A percentile compares a stretch with the other conserved stretches of the same genome.
phyloP scores from a whole-genome alignment of 92 coral and sea anemone genomes.

The Actinostola sp. region DNA sequence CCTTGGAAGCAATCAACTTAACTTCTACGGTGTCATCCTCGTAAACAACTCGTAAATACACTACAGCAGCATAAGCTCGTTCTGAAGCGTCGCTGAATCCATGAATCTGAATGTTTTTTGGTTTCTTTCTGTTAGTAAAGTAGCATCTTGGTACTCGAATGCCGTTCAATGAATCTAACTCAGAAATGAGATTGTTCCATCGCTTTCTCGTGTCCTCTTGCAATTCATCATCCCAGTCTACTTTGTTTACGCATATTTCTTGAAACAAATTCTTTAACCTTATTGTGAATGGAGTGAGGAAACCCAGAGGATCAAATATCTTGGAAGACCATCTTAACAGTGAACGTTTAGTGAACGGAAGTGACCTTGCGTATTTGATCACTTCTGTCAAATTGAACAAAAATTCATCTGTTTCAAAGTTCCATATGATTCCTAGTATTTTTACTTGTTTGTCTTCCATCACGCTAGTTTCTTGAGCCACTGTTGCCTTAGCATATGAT shows the following conservation, averaged over 20 bases:
- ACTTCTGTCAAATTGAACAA: conserved; percentile 42
- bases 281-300: conserved; percentile 54
- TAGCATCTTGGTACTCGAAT: conserved; percentile 54
- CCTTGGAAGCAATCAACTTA: conserved; percentile 57
- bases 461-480: conserved; percentile 6
- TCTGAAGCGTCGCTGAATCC: conserved; percentile 76
- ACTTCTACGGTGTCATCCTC: conserved; percentile 53
- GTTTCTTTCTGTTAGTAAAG: conserved; percentile 17
- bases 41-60: conserved; percentile 51
- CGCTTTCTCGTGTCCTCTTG: conserved; percentile 32
- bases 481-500: conserved; percentile 23
- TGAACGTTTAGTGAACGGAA: conserved; percentile 69
- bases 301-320: conserved; percentile 70
- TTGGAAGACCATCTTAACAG: conserved; percentile 61
- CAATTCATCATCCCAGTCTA: conserved; percentile 72
- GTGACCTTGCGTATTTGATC: conserved; percentile 45
- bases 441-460: conserved; percentile 17
- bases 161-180: conserved; percentile 22
- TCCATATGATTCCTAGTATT: conserved; percentile 62
- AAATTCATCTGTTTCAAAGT: conserved; percentile 52
- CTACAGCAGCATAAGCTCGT: conserved; percentile 62
- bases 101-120: conserved; percentile 53
- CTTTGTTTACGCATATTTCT: conserved; percentile 49
- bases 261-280: conserved; percentile 62
- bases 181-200: conserved; percentile 49